Base-by-base conservation (phyloP, 1,140 invertebrate species). In the Macrosteles quadrilineatus region DNA sequence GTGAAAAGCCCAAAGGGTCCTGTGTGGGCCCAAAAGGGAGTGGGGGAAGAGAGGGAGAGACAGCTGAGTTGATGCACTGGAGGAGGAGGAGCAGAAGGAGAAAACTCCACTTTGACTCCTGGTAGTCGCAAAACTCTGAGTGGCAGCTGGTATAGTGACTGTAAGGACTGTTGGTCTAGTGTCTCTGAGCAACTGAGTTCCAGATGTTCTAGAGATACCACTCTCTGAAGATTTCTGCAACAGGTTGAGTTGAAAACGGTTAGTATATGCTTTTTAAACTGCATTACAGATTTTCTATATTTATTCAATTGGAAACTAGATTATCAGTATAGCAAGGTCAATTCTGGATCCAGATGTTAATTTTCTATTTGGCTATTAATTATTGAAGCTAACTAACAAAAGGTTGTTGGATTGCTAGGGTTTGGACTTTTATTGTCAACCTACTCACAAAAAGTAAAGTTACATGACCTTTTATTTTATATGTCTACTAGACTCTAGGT, bases 1-100 rank as follows among this genome's bases (percentile, higher is more conserved):
- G 55, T 59, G 21, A 59, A 3, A 1, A 59, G 55, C 4, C 55
- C 55, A 23, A 59, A 59, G 55, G 55, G 55, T 25, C 55, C 55
- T 2, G 12, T 25, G 23, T 14, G 12, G 6, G 55, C 55, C 55
- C 55, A 59, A 23, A 2, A 25, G 4, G 55, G 21, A 25, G 55
- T 9, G 4, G 27, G 55, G 1, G 55, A 4, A 9, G 25, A 27
- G 14, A 59, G 21, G 27, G 14, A 21, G 12, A 59, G 27, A 25
- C 55, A 59, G 27, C 23, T 59, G 21, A 59, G 2, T 23, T 59
- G 23, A 9, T 59, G 55, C 27, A 59, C 25, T 12, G 55, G 55
- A 2, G 55, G 55, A 29, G 55, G 55, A 3, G 27, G 23, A 12
- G 12, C 21, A 25, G 55, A 29, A 6, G 25, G 55, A 25, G 23